phyloP scores from a whole-genome alignment of 2,888 invertebrate genomes.

The Oscheius onirici region DNA sequence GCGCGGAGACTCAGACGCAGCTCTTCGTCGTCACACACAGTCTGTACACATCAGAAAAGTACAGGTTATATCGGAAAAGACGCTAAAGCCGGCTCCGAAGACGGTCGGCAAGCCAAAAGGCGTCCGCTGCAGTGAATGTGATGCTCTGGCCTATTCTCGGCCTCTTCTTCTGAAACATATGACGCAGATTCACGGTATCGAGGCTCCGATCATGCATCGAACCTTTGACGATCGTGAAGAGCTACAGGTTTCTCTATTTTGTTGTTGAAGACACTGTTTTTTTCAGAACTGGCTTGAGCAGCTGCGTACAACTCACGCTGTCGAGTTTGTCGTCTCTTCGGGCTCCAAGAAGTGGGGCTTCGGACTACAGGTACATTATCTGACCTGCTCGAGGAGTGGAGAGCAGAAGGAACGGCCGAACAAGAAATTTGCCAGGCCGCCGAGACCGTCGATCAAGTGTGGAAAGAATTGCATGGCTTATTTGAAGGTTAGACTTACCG shows the following conservation, averaged over 20 bases:
- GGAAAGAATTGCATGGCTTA: constrained; percentile 57
- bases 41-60: constrained; percentile 11
- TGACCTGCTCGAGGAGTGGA: constrained; percentile 53
- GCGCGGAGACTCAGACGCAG: constrained; percentile 42
- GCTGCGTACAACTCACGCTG: constrained; percentile 48
- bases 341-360: constrained; percentile 56
- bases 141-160: constrained; percentile 51
- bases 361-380: constrained; percentile 50
- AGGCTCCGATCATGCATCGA: constrained; percentile 49
- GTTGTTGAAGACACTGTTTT: background rate
- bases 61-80: constrained; percentile 23
- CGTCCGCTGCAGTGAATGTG: constrained; percentile 54
- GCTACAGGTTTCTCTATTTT: constrained; percentile 37
- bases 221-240: constrained; percentile 49
- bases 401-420: constrained; percentile 56
- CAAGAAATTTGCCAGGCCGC: constrained; percentile 52
- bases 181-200: constrained; percentile 51
- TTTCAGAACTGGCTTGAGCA: constrained; percentile 47
- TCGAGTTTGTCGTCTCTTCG: constrained; percentile 55
- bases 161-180: constrained; percentile 53
- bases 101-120: constrained; percentile 32
- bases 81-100: constrained; percentile 3
- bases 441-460: constrained; percentile 54
- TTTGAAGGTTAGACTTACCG: constrained; percentile 40
- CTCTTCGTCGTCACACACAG: constrained; percentile 43